A percentile compares a stretch with the other conserved stretches of the same genome.
These are phyloP conservation scores for Etheostoma cragini DNA, from an alignment of 2,113 vertebrate species.

Conservation along the genomic window DNA sequence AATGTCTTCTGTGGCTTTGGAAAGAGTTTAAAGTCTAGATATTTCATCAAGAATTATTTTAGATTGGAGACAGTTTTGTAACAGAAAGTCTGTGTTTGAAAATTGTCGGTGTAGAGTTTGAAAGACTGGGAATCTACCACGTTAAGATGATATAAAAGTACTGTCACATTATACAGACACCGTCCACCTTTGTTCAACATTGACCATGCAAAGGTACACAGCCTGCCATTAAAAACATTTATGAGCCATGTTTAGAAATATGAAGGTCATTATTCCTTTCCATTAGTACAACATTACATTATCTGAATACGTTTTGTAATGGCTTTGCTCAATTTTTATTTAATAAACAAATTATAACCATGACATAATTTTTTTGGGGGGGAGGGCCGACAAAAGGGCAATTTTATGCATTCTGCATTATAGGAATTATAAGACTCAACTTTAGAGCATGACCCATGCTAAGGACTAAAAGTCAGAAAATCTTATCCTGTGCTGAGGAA, in stretches of 20 bases:
- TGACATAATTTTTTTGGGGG: background rate
- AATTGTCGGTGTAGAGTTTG: too few relatives aligned
- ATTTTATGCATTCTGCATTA: background rate
- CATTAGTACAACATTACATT: background rate
- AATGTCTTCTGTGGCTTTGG: too few relatives aligned
- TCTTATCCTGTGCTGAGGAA: background rate
- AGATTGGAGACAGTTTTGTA: too few relatives aligned
- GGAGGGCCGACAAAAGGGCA: background rate
- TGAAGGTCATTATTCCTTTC: background rate
- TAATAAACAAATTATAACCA: background rate
- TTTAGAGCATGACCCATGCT: background rate
- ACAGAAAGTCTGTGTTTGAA: too few relatives aligned
- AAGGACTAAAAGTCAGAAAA: background rate
- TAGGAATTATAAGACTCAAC: background rate
- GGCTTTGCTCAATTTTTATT: background rate
- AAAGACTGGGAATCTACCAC: too few relatives aligned
- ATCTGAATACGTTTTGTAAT: background rate
- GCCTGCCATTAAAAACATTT: background rate
- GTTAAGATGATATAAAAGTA: too few relatives aligned
- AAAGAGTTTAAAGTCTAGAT: too few relatives aligned
- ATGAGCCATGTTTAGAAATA: background rate
- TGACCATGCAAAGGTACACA: background rate
- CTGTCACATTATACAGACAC: too few relatives aligned
- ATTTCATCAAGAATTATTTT: too few relatives aligned
- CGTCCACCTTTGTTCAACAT: background rate